Percentiles rank a stretch among this genome's conserved stretches.
phyloP scores from a whole-genome alignment of 1,140 invertebrate species.

The Cotesia chilonis region DNA sequence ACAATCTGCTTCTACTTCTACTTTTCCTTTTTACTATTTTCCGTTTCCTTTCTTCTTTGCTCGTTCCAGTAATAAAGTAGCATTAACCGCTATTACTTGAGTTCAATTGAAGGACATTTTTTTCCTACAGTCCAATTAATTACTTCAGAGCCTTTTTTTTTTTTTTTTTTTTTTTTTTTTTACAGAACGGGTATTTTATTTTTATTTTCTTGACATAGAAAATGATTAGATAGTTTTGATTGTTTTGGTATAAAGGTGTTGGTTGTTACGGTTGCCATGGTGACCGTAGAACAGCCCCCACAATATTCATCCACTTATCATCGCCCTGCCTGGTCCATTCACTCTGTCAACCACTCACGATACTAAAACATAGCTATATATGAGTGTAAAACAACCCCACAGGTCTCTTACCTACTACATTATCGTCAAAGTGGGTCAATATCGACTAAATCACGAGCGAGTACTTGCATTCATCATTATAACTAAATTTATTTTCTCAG shows the following conservation, averaged over 20 bases:
- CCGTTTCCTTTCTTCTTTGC: not conserved
- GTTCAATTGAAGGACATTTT: not conserved
- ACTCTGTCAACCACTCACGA: slow-evolving; percentile 31
- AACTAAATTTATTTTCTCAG: slow-evolving; percentile 1
- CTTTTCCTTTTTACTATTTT: slow-evolving; percentile 8
- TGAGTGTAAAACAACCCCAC: slow-evolving; percentile 22
- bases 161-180: no score
- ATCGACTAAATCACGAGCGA: slow-evolving; percentile 53
- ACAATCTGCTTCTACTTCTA: slow-evolving; percentile 11
- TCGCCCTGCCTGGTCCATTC: slow-evolving; percentile 34
- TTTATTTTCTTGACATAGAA: not conserved
- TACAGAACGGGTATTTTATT: no score
- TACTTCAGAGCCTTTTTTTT: no score
- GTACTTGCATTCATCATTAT: not conserved
- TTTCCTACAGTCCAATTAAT: not conserved
- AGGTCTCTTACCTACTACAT: slow-evolving; percentile 12
- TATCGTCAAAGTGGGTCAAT: slow-evolving; percentile 56
- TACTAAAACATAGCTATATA: slow-evolving; percentile 6
- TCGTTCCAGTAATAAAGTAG: not conserved
- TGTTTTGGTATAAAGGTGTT: slow-evolving; percentile 55
- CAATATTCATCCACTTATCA: slow-evolving; percentile 39
- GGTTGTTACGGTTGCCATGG: slow-evolving; percentile 63
- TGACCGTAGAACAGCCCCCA: slow-evolving; percentile 56
- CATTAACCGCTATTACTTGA: slow-evolving; percentile 9
- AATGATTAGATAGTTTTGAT: slow-evolving; percentile 22